These are phyloP conservation scores for Oreochromis spilurus DNA, from an alignment of 2,113 vertebrate genomes.

Conservation along the genomic window DNA sequence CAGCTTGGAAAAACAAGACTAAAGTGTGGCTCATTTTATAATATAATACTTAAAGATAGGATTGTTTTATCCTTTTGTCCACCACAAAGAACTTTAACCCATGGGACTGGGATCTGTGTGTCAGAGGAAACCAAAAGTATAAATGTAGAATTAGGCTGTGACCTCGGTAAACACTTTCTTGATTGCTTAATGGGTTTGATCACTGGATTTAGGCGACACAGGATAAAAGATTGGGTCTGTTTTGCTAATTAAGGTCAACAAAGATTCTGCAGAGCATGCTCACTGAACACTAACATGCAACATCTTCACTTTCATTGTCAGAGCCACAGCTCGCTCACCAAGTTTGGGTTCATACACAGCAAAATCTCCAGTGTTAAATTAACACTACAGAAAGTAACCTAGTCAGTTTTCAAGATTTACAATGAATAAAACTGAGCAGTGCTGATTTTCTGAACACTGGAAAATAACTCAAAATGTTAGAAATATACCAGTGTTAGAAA, in stretches of 20 bases:
- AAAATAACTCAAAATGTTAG: too few species aligned
- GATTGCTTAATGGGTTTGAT: neutral
- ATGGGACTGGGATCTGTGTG: neutral
- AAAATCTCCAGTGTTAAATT: too few species aligned
- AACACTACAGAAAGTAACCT: too few species aligned
- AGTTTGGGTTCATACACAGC: neutral
- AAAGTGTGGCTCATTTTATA: neutral
- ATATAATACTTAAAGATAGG: neutral
- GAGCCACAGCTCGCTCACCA: fast-evolving
- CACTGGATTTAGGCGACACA: fast-evolving
- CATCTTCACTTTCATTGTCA: neutral
- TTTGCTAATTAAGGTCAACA: neutral
- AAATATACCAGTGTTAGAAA: too few species aligned
- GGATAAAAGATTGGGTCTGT: neutral
- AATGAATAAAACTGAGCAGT: too few species aligned
- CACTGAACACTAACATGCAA: neutral
- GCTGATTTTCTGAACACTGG: too few species aligned
- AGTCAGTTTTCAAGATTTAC: too few species aligned
- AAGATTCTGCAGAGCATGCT: neutral
- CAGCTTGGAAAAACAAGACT: neutral
- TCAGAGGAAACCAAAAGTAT: neutral
- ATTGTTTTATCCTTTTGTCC: neutral
- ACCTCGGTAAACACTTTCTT: neutral
- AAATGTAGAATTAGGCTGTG: neutral
- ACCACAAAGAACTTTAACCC: neutral